Evolutionary conservation across 2,797 vertebrate genomes (phyloP), one percentile per base, ranked within the genome.

Genomic region (Enteromius thamalakanensis): DNA sequence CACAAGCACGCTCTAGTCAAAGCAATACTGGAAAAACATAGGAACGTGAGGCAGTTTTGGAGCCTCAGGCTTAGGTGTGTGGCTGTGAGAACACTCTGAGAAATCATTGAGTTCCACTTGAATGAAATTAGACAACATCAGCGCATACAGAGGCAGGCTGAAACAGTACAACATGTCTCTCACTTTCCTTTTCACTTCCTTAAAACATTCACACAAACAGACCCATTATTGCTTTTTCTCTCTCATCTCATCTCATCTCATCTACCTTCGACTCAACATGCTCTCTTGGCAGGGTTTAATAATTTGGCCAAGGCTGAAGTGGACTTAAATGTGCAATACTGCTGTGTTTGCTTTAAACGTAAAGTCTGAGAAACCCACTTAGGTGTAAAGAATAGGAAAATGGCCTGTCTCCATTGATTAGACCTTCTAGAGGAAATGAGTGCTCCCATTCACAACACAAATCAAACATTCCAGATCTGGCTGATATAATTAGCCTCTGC

Each of bases 61-160:
- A 81, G 86, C 53, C 75, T 74, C 78, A 1, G 58, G 68, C 75
- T 47, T 74, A 76, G 81, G 72, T 81, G 84, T 84, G 78, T 68
- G 65, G 29, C 40, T 26, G 49, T 62, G 76, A 53, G 67, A 80
- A 71, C 40, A 83, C 83, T 62, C 34, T 19, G 69, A 26, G 79
- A 45, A 58, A 77, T 77, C 65, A 23, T 78, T 51, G 51, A 19
- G 17, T 68, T 82, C 26, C 15, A 34, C 53, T 77, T 80, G 70
- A 84, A 75, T 64, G 29, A 76, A 83, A 53, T 70, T 21, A 67
- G 71, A 60, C 65, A 85, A 64, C 51, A 79, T 67, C 86, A 79
- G 83, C 83, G 83, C 49, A 34, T 72, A 80, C 14, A 8, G 15
- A 71, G 55, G 21, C 65, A 82, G 64, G 23, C 72, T 82, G 37